These are phyloP conservation scores for Aphelocoma californica DNA, from an alignment of 2,797 vertebrate species.

Conservation along the genomic window DNA sequence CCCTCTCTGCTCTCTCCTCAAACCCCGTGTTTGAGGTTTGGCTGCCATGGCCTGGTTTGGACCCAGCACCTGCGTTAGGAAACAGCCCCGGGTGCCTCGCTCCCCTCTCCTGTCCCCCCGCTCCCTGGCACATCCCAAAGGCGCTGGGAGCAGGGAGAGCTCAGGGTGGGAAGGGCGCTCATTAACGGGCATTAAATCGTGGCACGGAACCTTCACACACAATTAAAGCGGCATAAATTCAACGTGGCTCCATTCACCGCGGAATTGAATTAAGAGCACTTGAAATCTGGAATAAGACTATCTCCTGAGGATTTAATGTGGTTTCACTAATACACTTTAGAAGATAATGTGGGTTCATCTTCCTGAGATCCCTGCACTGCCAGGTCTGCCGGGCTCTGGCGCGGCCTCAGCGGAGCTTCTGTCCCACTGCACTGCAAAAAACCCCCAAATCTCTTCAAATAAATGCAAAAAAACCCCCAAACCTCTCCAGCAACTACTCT, in stretches of 20 bases:
- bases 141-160: not conserved
- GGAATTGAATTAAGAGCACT: constrained; percentile 1
- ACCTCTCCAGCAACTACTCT: fast-evolving
- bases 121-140: fast-evolving
- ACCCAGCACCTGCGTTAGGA: fast-evolving
- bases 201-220: not conserved
- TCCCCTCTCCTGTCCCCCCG: not conserved
- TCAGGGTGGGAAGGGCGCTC: fast-evolving
- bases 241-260: not conserved
- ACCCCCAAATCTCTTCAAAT: not conserved
- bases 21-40: no score
- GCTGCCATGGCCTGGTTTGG: not conserved
- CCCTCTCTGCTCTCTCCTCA: not conserved
- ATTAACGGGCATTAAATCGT: not conserved
- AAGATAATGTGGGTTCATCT: not conserved
- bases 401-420: not conserved
- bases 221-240: not conserved
- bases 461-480: no score
- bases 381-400: not conserved
- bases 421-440: not conserved
- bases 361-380: not conserved
- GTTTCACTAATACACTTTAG: not conserved
- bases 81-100: not conserved
- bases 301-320: not conserved
- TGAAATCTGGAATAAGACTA: not conserved